phyloP scores from a whole-genome alignment of 2,888 invertebrate genomes.

The Chirona hameri region DNA sequence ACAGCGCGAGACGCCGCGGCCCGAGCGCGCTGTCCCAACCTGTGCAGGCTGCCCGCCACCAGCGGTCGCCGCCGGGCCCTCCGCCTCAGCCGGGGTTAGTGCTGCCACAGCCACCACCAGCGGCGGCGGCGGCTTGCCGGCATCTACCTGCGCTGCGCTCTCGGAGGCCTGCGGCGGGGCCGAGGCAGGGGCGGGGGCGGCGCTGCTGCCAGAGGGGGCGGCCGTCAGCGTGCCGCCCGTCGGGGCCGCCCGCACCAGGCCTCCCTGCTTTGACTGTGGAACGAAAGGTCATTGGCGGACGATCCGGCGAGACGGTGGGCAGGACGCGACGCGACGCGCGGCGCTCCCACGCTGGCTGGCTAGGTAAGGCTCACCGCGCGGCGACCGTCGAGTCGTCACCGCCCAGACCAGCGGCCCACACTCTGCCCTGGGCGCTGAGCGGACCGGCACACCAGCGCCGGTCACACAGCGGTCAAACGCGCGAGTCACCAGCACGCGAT shows the following conservation, averaged over 20 bases:
- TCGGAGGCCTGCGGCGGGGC: neutral
- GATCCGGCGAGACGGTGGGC: too few relatives aligned
- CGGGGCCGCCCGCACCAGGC: neutral
- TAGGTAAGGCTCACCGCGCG: too few relatives aligned
- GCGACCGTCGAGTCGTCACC: too few relatives aligned
- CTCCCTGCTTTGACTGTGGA: neutral
- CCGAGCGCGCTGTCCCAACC: neutral
- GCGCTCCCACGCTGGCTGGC: too few relatives aligned
- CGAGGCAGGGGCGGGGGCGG: neutral
- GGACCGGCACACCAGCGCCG: neutral
- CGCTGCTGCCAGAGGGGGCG: neutral
- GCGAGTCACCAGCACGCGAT: neutral
- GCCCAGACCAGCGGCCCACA: too few relatives aligned
- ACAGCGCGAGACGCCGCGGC: neutral
- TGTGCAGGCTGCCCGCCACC: neutral
- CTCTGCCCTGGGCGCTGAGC: neutral
- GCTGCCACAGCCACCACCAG: neutral
- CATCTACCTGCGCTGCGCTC: neutral
- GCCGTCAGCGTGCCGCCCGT: neutral
- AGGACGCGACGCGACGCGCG: too few relatives aligned
- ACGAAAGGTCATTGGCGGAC: neutral
- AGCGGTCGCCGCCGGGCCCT: neutral
- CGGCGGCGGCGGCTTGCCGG: neutral
- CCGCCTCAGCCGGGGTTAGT: conserved; percentile 4
- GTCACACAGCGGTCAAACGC: neutral